A percentile compares a stretch with the other conserved stretches of the same genome.
Conservation (phyloP, 2,113 vertebrate species). For the Lepus timidus region DNA sequence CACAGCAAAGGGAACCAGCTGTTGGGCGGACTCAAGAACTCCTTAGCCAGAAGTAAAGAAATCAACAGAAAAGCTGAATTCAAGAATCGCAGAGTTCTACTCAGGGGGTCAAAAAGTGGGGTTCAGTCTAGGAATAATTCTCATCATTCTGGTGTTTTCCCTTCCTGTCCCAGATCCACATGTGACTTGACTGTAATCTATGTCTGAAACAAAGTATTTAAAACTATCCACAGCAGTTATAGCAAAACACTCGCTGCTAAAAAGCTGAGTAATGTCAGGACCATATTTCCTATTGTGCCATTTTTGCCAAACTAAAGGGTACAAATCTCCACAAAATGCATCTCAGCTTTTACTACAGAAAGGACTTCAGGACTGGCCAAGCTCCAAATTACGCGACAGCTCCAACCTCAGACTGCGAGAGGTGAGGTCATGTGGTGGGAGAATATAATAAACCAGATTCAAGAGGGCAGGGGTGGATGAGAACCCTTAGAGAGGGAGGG, state of each 20-base stretch:
- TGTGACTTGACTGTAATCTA: background rate
- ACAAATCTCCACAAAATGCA: background rate
- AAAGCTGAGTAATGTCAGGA: background rate
- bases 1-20: background rate
- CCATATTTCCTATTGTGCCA: background rate
- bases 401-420: background rate
- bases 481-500: background rate
- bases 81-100: background rate
- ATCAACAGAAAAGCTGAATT: background rate
- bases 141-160: background rate
- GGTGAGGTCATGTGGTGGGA: background rate
- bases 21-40: background rate
- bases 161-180: background rate
- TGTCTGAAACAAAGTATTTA: background rate
- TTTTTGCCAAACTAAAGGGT: conserved; percentile 18
- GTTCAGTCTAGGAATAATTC: background rate
- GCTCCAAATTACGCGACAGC: background rate
- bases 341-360: background rate
- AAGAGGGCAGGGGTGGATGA: background rate
- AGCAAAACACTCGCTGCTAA: conserved; percentile 5
- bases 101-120: background rate
- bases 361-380: background rate
- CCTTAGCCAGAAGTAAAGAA: background rate
- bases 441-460: background rate
- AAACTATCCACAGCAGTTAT: background rate